These are phyloP conservation scores for Theretra japonica DNA, from an alignment of 2,888 invertebrate species.

Conservation along the genomic window DNA sequence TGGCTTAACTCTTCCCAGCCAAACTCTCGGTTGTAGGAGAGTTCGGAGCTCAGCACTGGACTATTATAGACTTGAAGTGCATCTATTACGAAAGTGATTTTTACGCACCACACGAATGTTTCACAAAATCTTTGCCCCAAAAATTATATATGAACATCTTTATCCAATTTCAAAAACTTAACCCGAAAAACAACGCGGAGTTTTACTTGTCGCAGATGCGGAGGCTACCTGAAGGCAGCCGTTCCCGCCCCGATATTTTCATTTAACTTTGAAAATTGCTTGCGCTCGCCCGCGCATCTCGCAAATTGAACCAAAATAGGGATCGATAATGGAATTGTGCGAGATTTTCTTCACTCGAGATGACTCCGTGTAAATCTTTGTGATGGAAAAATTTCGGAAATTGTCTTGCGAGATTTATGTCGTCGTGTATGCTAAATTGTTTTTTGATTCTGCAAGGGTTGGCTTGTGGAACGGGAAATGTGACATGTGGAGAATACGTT, in stretches of 20 bases:
- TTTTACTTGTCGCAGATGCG: conserved; percentile 40
- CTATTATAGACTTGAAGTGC: too few relatives aligned
- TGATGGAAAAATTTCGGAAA: conserved; percentile 83
- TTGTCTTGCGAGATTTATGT: conserved; percentile 59
- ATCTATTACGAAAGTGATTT: too few relatives aligned
- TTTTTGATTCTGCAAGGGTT: conserved; percentile 30
- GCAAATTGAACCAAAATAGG: conserved; percentile 81
- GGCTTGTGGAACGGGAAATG: background rate
- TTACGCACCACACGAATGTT: background rate
- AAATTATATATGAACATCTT: background rate
- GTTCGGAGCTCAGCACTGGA: too few relatives aligned
- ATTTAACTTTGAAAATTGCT: conserved; percentile 83
- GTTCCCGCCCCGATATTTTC: conserved; percentile 69
- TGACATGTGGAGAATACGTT: background rate
- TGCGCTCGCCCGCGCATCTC: conserved; percentile 69
- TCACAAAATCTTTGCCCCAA: background rate
- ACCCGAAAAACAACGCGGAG: conserved; percentile 39
- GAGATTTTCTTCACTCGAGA: conserved; percentile 74
- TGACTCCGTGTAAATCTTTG: conserved; percentile 77
- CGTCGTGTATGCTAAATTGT: conserved; percentile 35
- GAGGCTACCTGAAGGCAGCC: conserved; percentile 50
- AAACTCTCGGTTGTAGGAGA: too few relatives aligned
- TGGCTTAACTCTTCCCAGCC: too few relatives aligned
- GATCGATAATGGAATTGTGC: conserved; percentile 82
- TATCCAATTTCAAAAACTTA: conserved; percentile 36